These are phyloP conservation scores for Anabacerthia variegaticeps DNA, from an alignment of 2,797 vertebrate species.

Conservation along the genomic window DNA sequence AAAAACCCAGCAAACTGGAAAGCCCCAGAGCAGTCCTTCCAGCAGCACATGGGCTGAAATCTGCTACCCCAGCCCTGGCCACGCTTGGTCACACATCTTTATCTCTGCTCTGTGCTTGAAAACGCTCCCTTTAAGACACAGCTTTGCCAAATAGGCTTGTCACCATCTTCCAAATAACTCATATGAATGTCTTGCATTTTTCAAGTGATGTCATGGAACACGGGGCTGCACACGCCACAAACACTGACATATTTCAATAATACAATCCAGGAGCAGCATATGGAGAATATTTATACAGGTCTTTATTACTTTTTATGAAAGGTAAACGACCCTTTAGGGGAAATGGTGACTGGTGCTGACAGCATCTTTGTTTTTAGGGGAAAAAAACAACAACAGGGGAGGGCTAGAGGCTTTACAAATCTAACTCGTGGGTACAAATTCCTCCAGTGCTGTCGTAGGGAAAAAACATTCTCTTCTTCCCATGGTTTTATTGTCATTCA, in stretches of 20 bases:
- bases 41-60: neutral
- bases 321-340: neutral
- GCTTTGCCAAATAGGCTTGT: neutral
- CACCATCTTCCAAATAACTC: constrained; percentile 31
- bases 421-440: neutral
- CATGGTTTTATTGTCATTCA: neutral
- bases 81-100: accelerated
- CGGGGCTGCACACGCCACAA: neutral
- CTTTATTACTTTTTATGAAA: constrained; percentile 22
- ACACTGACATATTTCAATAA: constrained; percentile 39
- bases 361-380: neutral
- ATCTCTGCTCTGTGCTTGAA: neutral
- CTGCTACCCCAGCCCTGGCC: accelerated
- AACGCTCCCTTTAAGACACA: neutral
- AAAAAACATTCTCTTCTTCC: neutral
- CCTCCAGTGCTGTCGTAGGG: neutral
- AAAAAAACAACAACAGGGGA: neutral
- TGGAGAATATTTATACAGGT: neutral
- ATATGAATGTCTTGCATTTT: neutral
- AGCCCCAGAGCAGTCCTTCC: neutral
- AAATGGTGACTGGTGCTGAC: neutral
- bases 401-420: neutral
- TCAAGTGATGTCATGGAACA: neutral
- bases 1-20: neutral
- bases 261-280: neutral